Base-by-base conservation (phyloP, 1,140 invertebrate genomes). In the Polypedilum vanderplanki region DNA sequence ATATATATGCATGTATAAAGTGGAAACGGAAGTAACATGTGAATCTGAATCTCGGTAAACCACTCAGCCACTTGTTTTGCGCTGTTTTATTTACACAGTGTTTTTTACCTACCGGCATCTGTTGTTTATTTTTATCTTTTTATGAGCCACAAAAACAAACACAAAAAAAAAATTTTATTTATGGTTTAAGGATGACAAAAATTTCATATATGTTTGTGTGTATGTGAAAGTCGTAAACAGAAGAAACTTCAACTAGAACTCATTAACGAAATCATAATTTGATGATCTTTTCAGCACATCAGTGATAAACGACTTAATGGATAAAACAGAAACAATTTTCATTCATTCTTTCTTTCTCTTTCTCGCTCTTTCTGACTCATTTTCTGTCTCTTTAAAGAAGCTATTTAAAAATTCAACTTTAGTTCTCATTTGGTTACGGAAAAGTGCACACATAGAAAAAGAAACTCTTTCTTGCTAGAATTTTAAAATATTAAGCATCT, bases 271-370 rank as follows among this genome's bases (percentile, higher is more conserved):
- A n/a, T 57, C n/a, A n/a, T 57, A n/a, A 12, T 57, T 57, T 57
- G 46, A 57, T 57, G 46, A 57, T 57, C 46, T 57, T 57, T 57
- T 57, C 46, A 57, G 46, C 46, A 57, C 46, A 57, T 57, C 46
- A 57, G 46, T 57, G 46, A 57, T 70, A 70, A 70, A 70, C 65
- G 65, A 70, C 65, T 70, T 70, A 70, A 70, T 70, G 65, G 65
- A 70, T 70, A 70, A 70, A 70, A 20, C 65, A 70, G 65, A 70
- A 70, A 70, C 17, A 20, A 18, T 70, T 70, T 70, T 70, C 20
- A 20, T 70, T 70, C 20, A 22, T 70, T 70, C 17, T 70, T 70
- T 18, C 17, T 70, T 10, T 57, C 46, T 22, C 17, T 70, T 20
- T 20, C 18, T 70, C 18, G 20, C 17, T 12, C 15, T 57, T 15